These are phyloP conservation scores for Lacerta agilis DNA, from an alignment of 2,797 vertebrate species.

Conservation along the genomic window DNA sequence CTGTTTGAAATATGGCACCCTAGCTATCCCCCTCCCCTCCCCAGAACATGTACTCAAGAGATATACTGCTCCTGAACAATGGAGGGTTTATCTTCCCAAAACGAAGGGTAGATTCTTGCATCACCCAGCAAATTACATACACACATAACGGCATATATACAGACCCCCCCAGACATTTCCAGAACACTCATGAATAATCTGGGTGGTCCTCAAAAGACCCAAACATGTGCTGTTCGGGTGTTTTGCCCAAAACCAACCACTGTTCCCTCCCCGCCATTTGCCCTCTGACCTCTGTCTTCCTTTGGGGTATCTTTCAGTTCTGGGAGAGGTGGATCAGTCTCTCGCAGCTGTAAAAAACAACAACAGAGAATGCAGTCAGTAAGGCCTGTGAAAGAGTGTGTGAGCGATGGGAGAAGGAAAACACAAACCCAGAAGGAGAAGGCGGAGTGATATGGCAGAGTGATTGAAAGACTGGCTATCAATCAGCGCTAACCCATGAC, in stretches of 20 bases:
- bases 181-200: background rate
- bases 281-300: constrained; percentile 76
- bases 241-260: background rate
- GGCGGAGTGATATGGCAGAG: background rate
- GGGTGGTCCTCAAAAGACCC: too few species aligned
- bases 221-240: background rate
- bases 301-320: constrained; percentile 52
- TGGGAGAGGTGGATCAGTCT: background rate
- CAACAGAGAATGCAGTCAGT: background rate
- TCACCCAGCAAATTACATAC: too few species aligned
- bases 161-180: too few species aligned
- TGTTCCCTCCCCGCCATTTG: background rate
- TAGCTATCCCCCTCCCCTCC: too few species aligned
- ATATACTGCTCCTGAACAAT: too few species aligned
- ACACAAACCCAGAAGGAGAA: background rate
- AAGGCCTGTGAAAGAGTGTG: background rate
- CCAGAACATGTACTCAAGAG: background rate
- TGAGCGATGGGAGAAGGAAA: background rate
- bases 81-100: background rate
- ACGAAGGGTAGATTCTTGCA: background rate
- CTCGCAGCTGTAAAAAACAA: constrained; percentile 64
- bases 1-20: too few species aligned
- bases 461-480: too few species aligned
- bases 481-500: too few species aligned
- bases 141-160: too few species aligned